Evolutionary conservation across 2,797 vertebrate genomes (phyloP).

Genomic region (Sardinella longiceps): DNA sequence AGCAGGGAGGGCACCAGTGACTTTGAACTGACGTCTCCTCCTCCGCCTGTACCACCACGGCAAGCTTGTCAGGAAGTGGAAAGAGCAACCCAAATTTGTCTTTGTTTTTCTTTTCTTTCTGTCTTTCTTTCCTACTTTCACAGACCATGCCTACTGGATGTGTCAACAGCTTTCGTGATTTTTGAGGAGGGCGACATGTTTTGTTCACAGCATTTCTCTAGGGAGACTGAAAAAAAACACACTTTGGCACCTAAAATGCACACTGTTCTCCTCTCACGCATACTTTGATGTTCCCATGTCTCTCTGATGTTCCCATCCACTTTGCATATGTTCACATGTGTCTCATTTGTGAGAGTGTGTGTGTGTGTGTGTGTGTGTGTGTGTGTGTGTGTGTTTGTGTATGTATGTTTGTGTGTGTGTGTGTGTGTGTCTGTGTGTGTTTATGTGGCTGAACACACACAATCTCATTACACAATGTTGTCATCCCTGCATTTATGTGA

Average conservation of each 20-base stretch:
- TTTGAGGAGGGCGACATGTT: neutral
- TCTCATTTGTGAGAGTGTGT: neutral
- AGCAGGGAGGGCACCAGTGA: neutral
- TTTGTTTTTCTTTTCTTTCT: neutral
- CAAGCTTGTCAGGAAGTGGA: neutral
- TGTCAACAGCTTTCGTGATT: neutral
- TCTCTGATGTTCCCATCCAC: neutral
- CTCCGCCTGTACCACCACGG: neutral
- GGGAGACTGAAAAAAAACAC: neutral
- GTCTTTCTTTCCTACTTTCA: neutral
- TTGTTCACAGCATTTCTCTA: neutral
- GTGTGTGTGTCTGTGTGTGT: neutral
- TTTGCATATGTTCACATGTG: neutral
- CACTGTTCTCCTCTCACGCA: neutral
- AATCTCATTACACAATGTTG: neutral
- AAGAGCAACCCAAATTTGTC: neutral
- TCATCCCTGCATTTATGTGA: neutral
- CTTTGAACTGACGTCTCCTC: constrained; percentile 9
- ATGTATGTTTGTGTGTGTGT: neutral
- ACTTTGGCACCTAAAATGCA: neutral
- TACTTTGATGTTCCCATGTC: neutral
- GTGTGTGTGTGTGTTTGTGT: neutral
- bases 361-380: neutral
- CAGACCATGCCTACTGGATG: neutral
- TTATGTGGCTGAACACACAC: neutral